phyloP scores from a whole-genome alignment of 2,113 vertebrate species.

The Callopanchax toddi region DNA sequence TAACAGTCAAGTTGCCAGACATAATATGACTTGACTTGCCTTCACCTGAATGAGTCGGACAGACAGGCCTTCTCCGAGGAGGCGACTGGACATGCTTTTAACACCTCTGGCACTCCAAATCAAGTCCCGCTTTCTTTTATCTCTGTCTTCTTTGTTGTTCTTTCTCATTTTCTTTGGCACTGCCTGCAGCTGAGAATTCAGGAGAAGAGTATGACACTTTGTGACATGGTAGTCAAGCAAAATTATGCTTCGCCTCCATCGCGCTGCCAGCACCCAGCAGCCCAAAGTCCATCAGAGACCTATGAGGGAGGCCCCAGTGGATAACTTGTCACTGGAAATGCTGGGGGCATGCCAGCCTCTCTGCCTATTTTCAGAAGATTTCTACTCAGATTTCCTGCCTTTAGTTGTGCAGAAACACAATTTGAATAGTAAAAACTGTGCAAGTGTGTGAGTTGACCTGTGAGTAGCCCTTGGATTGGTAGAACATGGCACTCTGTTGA shows the following conservation, averaged over 20 bases:
- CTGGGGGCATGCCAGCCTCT: slow-evolving; percentile 43
- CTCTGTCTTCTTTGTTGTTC: slow-evolving; percentile 53
- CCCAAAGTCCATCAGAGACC: slow-evolving; percentile 83
- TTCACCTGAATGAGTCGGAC: slow-evolving; percentile 82
- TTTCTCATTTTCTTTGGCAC: slow-evolving; percentile 41
- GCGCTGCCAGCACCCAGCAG: slow-evolving; percentile 86
- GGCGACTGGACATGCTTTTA: slow-evolving; percentile 86
- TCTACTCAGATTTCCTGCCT: slow-evolving; percentile 38
- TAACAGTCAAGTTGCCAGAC: slow-evolving; percentile 24
- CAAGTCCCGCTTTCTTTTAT: slow-evolving; percentile 76
- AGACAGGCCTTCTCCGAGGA: slow-evolving; percentile 83
- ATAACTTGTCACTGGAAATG: slow-evolving; percentile 46
- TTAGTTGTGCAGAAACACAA: slow-evolving; percentile 46
- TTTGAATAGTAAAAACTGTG: slow-evolving; percentile 37
- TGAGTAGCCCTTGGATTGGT: slow-evolving; percentile 37
- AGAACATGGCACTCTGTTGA: slow-evolving; percentile 30
- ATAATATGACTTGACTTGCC: slow-evolving; percentile 75
- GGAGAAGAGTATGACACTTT: slow-evolving; percentile 94
- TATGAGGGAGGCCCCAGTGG: slow-evolving; percentile 64
- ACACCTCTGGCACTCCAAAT: no score
- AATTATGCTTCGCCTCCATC: slow-evolving; percentile 90
- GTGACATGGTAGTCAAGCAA: slow-evolving; percentile 91
- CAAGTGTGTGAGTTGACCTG: slow-evolving; percentile 48
- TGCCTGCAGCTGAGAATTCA: slow-evolving; percentile 79
- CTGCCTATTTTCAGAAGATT: slow-evolving; percentile 41